These are phyloP conservation scores for Austrofundulus limnaeus DNA, from an alignment of 2,113 vertebrate species.

Conservation along the genomic window DNA sequence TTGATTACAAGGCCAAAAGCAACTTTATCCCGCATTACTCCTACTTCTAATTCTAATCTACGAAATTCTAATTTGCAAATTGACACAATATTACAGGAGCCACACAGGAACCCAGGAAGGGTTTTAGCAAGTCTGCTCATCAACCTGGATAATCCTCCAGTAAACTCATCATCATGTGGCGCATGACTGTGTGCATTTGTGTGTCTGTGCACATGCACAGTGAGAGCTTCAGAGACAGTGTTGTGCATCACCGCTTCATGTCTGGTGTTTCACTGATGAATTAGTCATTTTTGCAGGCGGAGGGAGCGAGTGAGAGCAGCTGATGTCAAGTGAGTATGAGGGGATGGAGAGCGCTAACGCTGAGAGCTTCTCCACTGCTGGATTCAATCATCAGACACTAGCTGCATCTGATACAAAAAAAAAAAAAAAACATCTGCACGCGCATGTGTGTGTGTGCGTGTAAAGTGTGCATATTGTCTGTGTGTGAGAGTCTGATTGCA, in stretches of 20 bases:
- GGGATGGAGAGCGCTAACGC: slow-evolving; percentile 3
- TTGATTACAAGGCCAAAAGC: slow-evolving; percentile 21
- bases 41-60: slow-evolving; percentile 63
- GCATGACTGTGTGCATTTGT: slow-evolving; percentile 4
- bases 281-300: slow-evolving; percentile 33
- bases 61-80: slow-evolving; percentile 57
- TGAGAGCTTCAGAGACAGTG: neutral
- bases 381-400: slow-evolving; percentile 33
- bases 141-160: slow-evolving; percentile 47
- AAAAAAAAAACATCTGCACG: slow-evolving; percentile 33
- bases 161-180: slow-evolving; percentile 26
- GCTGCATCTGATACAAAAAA: slow-evolving; percentile 24
- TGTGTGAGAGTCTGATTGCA: slow-evolving; percentile 16
- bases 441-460: slow-evolving; percentile 14
- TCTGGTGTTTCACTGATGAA: slow-evolving; percentile 30
- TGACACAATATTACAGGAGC: slow-evolving; percentile 31
- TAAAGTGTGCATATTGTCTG: no score
- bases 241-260: slow-evolving; percentile 16
- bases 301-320: slow-evolving; percentile 14
- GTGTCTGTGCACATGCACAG: neutral
- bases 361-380: slow-evolving; percentile 17
- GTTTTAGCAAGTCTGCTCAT: slow-evolving; percentile 50
- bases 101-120: slow-evolving; percentile 17
- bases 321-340: slow-evolving; percentile 28
- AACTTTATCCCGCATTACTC: slow-evolving; percentile 33